Base-by-base conservation (phyloP, 2,797 vertebrate genomes). In the Chanos chanos region DNA sequence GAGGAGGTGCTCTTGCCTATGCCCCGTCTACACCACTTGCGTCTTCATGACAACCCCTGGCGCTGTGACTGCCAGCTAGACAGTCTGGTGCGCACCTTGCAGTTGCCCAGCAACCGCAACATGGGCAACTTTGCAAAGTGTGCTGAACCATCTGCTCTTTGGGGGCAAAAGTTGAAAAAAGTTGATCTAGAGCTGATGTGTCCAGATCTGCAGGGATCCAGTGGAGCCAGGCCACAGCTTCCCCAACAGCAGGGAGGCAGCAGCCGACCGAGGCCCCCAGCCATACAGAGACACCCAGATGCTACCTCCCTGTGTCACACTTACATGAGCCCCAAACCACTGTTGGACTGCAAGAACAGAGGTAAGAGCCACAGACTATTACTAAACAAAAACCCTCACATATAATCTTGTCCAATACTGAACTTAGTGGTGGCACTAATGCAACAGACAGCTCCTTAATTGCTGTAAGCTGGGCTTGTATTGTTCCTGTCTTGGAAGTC, bases 11-110 rank as follows among this genome's bases (percentile, higher is more conserved):
- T 99, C 80, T 90, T 97, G 41, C 90, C 94, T 1, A 80, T 87
- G 0, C 90, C 92, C 16, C 85, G 78, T 66, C 89, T 99, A 59
- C 87, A 81, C 77, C 94, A 98, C 84, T 87, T 99, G 66, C 93
- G 97, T 39, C 81, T 99, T 21, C 96, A 98, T 16, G 93, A 93
- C 81, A 99, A 99, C 78, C 97, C 96, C 16, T 99, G 97, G 97
- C 87, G 69, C 61, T 99, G 97, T 71, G 80, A 69, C 51, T 99
- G 97, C 76, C 75, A 87, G 37, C 70, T 97, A 61, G 95, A 99
- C 73, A 92, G 91, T 9, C 87, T 99, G 58, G 62, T 97, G 65
- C 85, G 87, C 15, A 92, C 89, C 82, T 77, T 99, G 64, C 94
- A 96, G 81, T 81, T 99, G 73, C 95, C 97, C 16, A 86, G 92